Evolutionary conservation across 1,140 invertebrate species (phyloP), one percentile per base, ranked within the genome.

Genomic region (Nasonia vitripennis): DNA sequence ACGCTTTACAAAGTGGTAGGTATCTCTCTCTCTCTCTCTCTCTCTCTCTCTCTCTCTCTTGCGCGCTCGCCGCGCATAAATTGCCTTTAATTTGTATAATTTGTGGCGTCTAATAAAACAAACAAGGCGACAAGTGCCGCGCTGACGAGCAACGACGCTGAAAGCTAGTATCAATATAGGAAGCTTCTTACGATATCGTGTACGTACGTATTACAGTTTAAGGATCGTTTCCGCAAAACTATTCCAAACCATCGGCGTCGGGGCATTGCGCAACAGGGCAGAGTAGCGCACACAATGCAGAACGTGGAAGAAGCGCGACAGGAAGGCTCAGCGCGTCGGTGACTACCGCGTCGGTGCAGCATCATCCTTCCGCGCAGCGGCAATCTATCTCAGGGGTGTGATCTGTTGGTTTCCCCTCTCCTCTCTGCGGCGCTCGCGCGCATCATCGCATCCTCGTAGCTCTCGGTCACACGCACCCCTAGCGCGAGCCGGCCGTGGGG

Each of bases 401-500:
- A 85, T 81, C 70, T 45, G 34, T 23, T 78, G 34, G 17, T 31
- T 23, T n/a, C 74, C 55, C 77, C 48, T 23, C 75, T 12, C 75
- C 45, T n/a, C 11, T 27, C 27, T 27, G 27, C 5, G 12, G 62
- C 12, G 23, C 17, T 11, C 12, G 17, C 7, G 34, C 62, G 11
- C 20, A 45, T 17, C 74, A 79, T 84, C 77, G 27, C 27, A 78
- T 84, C 75, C 62, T 34, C 20, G 34, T 1, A 27, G 27, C 31
- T 84, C 37, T n/a, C 34, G 80, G 84, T 86, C 84, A 41, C 84
- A 86, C 84, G 84, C 78, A 81, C 11, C n/a, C 67, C 62, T 34
- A 31, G 31, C 10, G 27, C 14, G 68, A 73, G 67, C 6, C 17
- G 68, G 67, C 89, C 88, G 87, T 87, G 88, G 89, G 90, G 90